Evolutionary conservation across 35 echinoderm and acorn worm species (phyloP).

Genomic region (Heliocidaris tuberculata): DNA sequence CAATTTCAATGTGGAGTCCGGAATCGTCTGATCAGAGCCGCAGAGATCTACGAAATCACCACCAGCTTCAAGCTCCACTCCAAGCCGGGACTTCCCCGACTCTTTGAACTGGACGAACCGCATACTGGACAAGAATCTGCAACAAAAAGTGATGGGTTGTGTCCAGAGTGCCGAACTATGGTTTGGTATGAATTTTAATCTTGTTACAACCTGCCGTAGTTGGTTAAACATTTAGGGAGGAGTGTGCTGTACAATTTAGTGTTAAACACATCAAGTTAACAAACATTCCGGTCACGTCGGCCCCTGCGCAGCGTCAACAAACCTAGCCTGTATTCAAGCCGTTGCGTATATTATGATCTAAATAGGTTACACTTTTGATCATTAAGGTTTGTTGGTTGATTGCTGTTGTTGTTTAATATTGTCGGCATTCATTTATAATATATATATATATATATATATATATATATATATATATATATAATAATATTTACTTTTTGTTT

Average conservation of each 20-base stretch:
- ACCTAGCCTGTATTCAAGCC: not conserved
- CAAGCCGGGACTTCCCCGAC: conserved; percentile 50
- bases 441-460: too few species aligned
- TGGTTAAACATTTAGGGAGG: conserved; percentile 16
- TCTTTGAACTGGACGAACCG: conserved; percentile 85
- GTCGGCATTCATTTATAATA: too few species aligned
- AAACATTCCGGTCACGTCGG: not conserved
- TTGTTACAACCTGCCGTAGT: not conserved
- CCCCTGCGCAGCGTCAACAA: not conserved
- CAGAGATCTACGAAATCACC: conserved; percentile 83
- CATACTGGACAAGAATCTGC: conserved; percentile 55
- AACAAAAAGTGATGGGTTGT: not conserved
- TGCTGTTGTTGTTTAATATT: too few species aligned
- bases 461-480: too few species aligned
- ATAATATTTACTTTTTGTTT: too few species aligned
- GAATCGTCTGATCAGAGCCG: conserved; percentile 57
- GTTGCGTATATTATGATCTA: too few species aligned
- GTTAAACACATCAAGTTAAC: not conserved
- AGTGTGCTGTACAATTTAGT: not conserved
- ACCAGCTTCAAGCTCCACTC: conserved; percentile 67
- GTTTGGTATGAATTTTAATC: not conserved
- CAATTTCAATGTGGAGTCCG: conserved; percentile 67
- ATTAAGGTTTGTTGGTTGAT: too few species aligned
- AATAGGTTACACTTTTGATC: too few species aligned
- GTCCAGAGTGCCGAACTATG: not conserved